Percentiles rank a stretch among this genome's conserved stretches.
phyloP scores from a whole-genome alignment of 2,888 invertebrate species.

The Coleophora flavipennella region DNA sequence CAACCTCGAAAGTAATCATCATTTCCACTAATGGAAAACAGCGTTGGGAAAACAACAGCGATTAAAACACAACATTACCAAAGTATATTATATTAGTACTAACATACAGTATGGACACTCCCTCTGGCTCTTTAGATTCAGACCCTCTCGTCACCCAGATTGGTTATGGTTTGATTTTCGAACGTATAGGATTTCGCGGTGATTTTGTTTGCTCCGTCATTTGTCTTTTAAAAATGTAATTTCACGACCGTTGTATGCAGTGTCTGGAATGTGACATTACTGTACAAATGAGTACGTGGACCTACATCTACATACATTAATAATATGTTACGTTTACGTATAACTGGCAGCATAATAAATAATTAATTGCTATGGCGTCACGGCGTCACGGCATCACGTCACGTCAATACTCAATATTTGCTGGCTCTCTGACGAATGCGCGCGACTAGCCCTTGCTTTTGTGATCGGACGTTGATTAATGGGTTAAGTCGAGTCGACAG shows the following conservation, averaged over 20 bases:
- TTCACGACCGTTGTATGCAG: no score
- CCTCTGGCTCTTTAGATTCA: background rate
- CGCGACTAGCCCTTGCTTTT: conserved; percentile 36
- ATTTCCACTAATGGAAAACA: background rate
- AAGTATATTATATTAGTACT: no score
- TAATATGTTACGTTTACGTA: no score
- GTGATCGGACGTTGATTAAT: conserved; percentile 51
- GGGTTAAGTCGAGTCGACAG: conserved; percentile 8
- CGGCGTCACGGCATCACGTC: conserved; percentile 27
- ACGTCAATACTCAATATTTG: conserved; percentile 34
- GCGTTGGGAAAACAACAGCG: conserved; percentile 1
- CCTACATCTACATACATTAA: conserved; percentile 9
- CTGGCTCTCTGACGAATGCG: conserved; percentile 15
- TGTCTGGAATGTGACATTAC: no score
- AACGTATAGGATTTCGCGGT: no score
- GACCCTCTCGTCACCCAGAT: no score
- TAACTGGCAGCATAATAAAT: no score
- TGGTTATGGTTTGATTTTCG: no score
- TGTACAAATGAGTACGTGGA: no score
- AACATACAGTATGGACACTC: conserved; percentile 3
- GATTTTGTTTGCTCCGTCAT: no score
- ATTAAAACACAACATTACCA: conserved; percentile 1
- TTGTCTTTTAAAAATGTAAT: no score
- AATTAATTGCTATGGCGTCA: conserved; percentile 18
- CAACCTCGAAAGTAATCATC: no score